Percentiles rank a stretch among this genome's conserved stretches.
Conservation (phyloP, 2,888 invertebrate species). For the Mesorhabditis spiculigera region DNA sequence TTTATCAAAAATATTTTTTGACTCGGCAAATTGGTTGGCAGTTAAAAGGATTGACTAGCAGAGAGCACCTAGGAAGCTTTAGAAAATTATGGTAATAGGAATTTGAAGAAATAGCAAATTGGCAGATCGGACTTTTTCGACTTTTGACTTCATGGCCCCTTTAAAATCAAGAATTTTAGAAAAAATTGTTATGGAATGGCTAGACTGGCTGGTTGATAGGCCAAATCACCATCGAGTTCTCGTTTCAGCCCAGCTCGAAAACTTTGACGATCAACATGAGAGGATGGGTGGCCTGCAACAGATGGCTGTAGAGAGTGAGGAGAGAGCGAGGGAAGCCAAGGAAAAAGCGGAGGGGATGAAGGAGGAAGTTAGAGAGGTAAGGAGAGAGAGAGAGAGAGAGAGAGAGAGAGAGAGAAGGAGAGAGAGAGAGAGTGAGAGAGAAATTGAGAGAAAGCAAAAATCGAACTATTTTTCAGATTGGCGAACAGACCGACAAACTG, state of each 20-base stretch:
- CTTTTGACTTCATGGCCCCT: too few species aligned
- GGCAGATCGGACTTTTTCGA: too few species aligned
- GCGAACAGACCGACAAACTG: conserved; percentile 34
- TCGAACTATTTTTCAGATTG: conserved; percentile 18
- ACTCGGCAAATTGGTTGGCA: background rate
- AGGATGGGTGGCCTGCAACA: conserved; percentile 32
- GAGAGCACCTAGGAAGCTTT: background rate
- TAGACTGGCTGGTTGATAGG: too few species aligned
- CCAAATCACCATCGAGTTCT: too few species aligned
- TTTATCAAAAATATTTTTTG: too few species aligned
- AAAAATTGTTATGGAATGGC: too few species aligned
- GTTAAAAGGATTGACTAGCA: background rate
- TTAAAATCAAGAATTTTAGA: too few species aligned
- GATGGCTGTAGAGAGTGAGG: conserved; percentile 30
- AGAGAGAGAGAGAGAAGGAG: conserved; percentile 18
- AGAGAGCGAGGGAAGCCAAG: conserved; percentile 23
- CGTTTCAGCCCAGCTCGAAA: conserved; percentile 16
- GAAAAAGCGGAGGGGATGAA: conserved; percentile 19
- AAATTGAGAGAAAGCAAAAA: background rate
- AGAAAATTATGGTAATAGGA: too few species aligned
- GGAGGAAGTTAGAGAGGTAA: conserved; percentile 9
- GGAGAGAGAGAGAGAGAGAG: conserved; percentile 17
- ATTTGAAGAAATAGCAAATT: too few species aligned
- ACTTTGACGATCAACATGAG: conserved; percentile 51
- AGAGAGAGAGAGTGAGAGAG: conserved; percentile 9